Conservation (phyloP, 2,797 vertebrate genomes). For the Argentina silus region DNA sequence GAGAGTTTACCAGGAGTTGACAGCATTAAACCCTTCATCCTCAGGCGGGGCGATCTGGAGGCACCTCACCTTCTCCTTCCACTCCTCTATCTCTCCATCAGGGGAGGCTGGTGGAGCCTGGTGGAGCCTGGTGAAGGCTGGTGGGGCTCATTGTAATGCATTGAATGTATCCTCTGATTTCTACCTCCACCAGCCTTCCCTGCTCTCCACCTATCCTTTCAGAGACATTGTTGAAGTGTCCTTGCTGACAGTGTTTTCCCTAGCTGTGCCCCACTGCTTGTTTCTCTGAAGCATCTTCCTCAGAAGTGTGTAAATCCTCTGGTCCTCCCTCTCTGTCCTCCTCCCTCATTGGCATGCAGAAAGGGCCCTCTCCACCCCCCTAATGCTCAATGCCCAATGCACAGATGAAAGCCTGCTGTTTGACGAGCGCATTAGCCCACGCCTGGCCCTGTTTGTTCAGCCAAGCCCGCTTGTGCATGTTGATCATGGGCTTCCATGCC, state of each 20-base stretch:
- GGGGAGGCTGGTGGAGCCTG: no score
- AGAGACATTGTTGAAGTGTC: background rate
- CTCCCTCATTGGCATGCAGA: slow-evolving; percentile 40
- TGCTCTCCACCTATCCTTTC: no score
- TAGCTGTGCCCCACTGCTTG: slow-evolving; percentile 2
- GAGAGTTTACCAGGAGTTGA: background rate
- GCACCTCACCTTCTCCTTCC: slow-evolving; percentile 1
- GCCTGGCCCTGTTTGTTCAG: slow-evolving; percentile 29
- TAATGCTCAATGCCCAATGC: slow-evolving; percentile 46
- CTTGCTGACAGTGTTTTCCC: slow-evolving; percentile 4
- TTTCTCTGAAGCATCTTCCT: background rate
- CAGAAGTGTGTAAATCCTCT: slow-evolving; percentile 9
- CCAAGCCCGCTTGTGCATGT: slow-evolving; percentile 28
- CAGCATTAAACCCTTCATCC: background rate
- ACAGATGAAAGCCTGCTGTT: slow-evolving; percentile 50
- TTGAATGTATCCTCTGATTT: no score
- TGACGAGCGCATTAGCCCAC: slow-evolving; percentile 48
- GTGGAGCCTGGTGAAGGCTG: no score
- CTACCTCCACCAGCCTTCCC: no score
- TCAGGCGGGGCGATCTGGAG: background rate
- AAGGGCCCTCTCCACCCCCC: slow-evolving; percentile 22
- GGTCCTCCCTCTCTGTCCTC: slow-evolving; percentile 16
- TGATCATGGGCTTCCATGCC: slow-evolving; percentile 26
- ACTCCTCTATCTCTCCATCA: slow-evolving; percentile 23
- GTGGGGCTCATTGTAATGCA: no score